Conservation (phyloP, 2,797 vertebrate species). For the Liparis tanakae region DNA sequence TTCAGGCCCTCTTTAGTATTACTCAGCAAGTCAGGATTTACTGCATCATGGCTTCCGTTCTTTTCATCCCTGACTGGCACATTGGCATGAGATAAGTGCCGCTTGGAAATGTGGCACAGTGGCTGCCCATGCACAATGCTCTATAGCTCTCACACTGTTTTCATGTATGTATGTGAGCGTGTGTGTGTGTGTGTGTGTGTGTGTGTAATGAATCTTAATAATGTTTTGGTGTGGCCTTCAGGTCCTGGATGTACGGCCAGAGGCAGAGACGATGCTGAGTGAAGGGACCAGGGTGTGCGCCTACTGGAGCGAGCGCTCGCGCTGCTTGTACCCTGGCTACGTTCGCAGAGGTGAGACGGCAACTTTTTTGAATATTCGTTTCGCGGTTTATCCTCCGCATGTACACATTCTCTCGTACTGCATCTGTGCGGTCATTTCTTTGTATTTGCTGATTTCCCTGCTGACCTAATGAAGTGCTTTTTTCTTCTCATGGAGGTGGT, state of each 20-base stretch:
- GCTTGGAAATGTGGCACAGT: constrained; percentile 81
- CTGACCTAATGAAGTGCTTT: not conserved
- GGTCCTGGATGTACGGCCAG: constrained; percentile 92
- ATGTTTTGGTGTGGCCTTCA: constrained; percentile 76
- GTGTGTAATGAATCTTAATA: constrained; percentile 77
- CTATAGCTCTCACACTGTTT: constrained; percentile 58
- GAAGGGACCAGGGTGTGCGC: constrained; percentile 94
- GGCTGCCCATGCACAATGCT: constrained; percentile 76
- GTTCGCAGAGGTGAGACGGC: constrained; percentile 88
- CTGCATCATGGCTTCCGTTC: constrained; percentile 85
- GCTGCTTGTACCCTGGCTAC: constrained; percentile 94
- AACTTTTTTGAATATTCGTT: not conserved
- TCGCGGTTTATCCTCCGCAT: not conserved
- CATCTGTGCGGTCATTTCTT: not conserved
- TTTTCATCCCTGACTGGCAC: constrained; percentile 84
- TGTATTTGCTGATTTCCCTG: not conserved
- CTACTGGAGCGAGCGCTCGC: constrained; percentile 96
- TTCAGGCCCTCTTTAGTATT: constrained; percentile 85
- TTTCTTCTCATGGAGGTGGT: constrained; percentile 65
- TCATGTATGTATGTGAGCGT: constrained; percentile 52
- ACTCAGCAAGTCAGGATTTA: constrained; percentile 87
- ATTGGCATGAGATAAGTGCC: constrained; percentile 85
- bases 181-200: constrained; percentile 49
- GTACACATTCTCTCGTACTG: not conserved
- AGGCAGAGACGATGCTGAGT: constrained; percentile 85